Percentiles rank a stretch among this genome's conserved stretches.
Conservation (phyloP, 2,797 vertebrate genomes). For the Merluccius polli region DNA sequence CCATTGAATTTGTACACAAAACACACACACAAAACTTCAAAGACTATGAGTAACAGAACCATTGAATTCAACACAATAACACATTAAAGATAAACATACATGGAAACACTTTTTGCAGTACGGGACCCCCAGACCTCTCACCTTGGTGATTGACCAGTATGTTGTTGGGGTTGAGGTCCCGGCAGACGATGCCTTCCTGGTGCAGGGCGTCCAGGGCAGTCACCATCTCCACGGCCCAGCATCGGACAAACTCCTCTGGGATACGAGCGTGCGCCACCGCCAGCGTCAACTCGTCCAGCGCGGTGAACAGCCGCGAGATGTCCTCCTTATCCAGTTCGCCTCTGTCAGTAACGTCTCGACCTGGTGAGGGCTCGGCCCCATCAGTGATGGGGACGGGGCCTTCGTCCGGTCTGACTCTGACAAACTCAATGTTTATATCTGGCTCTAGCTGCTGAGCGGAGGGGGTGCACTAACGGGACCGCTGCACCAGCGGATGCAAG, state of each 20-base stretch:
- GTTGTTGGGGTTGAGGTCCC: conserved; percentile 98
- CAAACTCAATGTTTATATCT: background rate
- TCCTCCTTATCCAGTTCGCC: conserved; percentile 74
- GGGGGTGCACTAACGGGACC: conserved; percentile 36
- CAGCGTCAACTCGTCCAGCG: conserved; percentile 85
- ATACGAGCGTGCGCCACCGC: conserved; percentile 83
- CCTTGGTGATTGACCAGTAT: conserved; percentile 97
- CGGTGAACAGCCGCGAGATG: conserved; percentile 87
- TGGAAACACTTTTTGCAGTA: background rate
- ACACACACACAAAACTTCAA: too few species aligned
- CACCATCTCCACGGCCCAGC: conserved; percentile 94
- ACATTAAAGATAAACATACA: too few species aligned
- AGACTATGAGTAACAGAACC: too few species aligned
- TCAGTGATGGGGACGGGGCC: conserved; percentile 21
- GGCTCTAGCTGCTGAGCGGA: conserved; percentile 34
- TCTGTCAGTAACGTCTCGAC: conserved; percentile 41
- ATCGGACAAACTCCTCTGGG: conserved; percentile 88
- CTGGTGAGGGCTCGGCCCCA: conserved; percentile 28
- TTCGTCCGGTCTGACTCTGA: conserved; percentile 27
- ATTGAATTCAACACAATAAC: too few species aligned
- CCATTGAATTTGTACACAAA: too few species aligned
- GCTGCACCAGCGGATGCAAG: conserved; percentile 18
- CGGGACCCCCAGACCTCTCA: conserved; percentile 41
- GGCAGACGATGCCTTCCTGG: conserved; percentile 93
- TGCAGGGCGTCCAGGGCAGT: conserved; percentile 90